phyloP scores from a whole-genome alignment of 2,113 vertebrate genomes.

The Crotalus viridis region DNA sequence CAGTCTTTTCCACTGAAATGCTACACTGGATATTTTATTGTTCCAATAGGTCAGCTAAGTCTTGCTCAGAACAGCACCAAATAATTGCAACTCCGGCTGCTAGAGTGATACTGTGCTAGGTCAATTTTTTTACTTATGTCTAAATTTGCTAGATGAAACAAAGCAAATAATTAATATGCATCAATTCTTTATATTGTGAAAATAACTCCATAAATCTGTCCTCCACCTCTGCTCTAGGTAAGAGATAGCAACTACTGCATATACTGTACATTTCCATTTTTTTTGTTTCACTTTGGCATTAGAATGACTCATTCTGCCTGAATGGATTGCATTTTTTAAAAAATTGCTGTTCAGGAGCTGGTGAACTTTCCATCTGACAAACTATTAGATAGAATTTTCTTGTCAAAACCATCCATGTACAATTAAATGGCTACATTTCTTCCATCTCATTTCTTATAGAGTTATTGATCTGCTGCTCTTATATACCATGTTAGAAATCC shows the following conservation, averaged over 20 bases:
- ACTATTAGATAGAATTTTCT: conserved; percentile 7
- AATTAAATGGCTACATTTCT: not conserved
- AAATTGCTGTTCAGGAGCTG: not conserved
- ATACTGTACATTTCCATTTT: not conserved
- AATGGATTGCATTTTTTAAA: not conserved
- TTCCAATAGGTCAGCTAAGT: not conserved
- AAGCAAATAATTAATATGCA: not conserved
- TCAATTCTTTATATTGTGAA: not conserved
- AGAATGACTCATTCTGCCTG: not conserved
- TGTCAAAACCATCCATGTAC: not conserved
- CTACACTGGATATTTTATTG: not conserved
- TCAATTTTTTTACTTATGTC: not conserved
- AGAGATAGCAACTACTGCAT: not conserved
- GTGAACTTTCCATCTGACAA: conserved; percentile 13
- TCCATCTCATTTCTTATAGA: conserved; percentile 21
- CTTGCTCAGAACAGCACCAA: not conserved
- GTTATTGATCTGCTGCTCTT: conserved; percentile 26
- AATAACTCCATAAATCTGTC: not conserved
- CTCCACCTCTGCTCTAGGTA: not conserved
- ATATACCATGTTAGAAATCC: not conserved
- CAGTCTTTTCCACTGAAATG: not conserved
- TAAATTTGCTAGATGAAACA: not conserved
- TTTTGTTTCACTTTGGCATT: not conserved
- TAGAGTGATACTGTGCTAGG: not conserved
- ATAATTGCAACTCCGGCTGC: not conserved